Base-by-base conservation (phyloP, 1,140 invertebrate genomes). In the Littorina saxatilis region DNA sequence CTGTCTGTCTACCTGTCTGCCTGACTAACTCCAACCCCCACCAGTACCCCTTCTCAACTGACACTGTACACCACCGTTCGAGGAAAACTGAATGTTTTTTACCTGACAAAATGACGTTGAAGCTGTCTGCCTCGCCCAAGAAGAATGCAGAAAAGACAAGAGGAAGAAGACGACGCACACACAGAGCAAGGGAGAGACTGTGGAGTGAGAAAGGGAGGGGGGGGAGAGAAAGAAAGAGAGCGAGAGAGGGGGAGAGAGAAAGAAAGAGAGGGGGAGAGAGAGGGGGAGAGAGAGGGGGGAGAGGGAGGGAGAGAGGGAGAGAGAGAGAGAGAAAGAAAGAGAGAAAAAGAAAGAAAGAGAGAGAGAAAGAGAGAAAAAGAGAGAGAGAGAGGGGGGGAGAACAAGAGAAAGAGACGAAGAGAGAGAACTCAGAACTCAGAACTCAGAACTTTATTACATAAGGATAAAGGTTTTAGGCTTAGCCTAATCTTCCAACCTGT, bases 321-420 rank as follows among this genome's bases (percentile, higher is more conserved):
- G 39, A 43, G 35, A 43, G 47, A 43, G 35, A 50, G n/a, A 52
- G 23, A 27, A 15, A 29, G 58, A 58, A 37, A 74, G 37, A 40
- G 40, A 43, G 32, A 40, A 23, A 35, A 50, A 66, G 13, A 40
- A 39, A 63, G 35, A 72, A 63, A 63, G 80, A 81, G 17, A 66
- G 58, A 35, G 55, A 47, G 17, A 72, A 63, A 55, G 72, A 47
- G 37, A 27, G 52, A 32, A 47, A 72, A 81, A 4, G 40, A 29
- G 29, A 70, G 50, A 17, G 80, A 61, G 52, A 37, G 17, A 35
- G n/a, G 27, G 68, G n/a, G n/a, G 35, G 13, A 78, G 55, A 32
- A 66, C 9, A 5, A 17, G 29, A 17, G n/a, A 66, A 35, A 37
- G n/a, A 70, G 68, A n/a, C n/a, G n/a, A n/a, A n/a, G n/a, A n/a